These are phyloP conservation scores for Mimumesa dahlbomi DNA, from an alignment of 2,888 invertebrate genomes.

Conservation along the genomic window DNA sequence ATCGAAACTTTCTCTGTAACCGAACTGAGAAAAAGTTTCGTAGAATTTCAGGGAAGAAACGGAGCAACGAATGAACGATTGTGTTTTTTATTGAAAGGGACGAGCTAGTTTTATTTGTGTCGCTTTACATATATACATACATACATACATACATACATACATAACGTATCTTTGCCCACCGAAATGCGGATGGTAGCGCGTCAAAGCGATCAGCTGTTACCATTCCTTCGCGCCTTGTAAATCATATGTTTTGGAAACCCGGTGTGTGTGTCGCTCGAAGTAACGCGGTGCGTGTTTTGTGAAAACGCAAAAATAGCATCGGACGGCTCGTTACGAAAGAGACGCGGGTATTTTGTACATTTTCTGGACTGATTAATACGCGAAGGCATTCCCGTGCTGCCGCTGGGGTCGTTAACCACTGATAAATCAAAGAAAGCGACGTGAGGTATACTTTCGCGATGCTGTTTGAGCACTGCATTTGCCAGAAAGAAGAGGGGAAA, in stretches of 20 bases:
- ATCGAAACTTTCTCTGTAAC: too few species aligned
- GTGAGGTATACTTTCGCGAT: conserved; percentile 24
- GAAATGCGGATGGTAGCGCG: conserved; percentile 36
- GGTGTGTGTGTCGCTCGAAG: conserved; percentile 2
- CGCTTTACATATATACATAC: too few species aligned
- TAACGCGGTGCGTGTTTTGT: conserved; percentile 17
- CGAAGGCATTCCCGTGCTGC: conserved; percentile 31
- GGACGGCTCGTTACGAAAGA: conserved; percentile 44
- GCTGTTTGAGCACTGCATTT: neutral
- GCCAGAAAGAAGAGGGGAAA: too few species aligned
- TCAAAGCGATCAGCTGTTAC: conserved; percentile 45
- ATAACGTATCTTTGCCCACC: too few species aligned
- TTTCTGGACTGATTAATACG: conserved; percentile 57
- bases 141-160: too few species aligned
- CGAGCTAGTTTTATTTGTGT: too few species aligned
- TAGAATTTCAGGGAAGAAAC: too few species aligned
- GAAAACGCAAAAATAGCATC: conserved; percentile 46
- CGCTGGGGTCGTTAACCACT: conserved; percentile 56
- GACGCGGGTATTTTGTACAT: conserved; percentile 40
- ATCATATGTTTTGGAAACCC: conserved; percentile 24
- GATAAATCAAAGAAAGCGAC: conserved; percentile 50
- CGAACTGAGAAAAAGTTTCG: too few species aligned
- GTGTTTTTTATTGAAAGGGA: too few species aligned
- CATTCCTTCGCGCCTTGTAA: conserved; percentile 8
- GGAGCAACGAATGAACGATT: too few species aligned